phyloP scores from a whole-genome alignment of 2,113 vertebrate species.

The Bambusicola thoracicus region DNA sequence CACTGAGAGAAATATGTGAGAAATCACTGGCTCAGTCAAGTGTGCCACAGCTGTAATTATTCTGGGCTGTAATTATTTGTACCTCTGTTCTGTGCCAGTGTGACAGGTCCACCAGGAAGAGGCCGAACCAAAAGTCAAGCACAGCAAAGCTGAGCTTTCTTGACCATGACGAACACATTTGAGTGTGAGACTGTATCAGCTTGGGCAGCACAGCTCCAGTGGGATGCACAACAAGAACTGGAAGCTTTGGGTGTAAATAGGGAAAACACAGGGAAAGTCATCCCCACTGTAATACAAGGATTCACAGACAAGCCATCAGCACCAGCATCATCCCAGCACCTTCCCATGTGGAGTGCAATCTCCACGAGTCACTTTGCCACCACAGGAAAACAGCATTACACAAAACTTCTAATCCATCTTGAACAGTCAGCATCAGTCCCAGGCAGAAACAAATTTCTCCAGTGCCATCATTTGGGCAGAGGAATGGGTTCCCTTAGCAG shows the following conservation, averaged over 20 bases:
- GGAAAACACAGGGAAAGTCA: background rate
- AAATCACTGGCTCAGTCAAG: background rate
- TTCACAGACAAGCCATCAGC: background rate
- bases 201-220: background rate
- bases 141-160: fast-evolving
- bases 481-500: background rate
- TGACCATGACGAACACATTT: background rate
- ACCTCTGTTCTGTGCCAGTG: background rate
- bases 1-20: background rate
- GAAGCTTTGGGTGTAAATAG: background rate
- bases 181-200: background rate
- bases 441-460: background rate
- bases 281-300: background rate
- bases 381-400: fast-evolving
- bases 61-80: background rate
- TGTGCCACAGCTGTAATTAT: background rate
- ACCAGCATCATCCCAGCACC: background rate
- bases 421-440: background rate
- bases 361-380: background rate
- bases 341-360: background rate
- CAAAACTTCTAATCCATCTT: background rate
- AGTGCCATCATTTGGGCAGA: background rate
- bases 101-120: background rate
- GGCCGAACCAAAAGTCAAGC: background rate
- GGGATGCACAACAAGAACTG: background rate